Base-by-base conservation (phyloP, 1,140 invertebrate species). In the Lucilia cuprina region DNA sequence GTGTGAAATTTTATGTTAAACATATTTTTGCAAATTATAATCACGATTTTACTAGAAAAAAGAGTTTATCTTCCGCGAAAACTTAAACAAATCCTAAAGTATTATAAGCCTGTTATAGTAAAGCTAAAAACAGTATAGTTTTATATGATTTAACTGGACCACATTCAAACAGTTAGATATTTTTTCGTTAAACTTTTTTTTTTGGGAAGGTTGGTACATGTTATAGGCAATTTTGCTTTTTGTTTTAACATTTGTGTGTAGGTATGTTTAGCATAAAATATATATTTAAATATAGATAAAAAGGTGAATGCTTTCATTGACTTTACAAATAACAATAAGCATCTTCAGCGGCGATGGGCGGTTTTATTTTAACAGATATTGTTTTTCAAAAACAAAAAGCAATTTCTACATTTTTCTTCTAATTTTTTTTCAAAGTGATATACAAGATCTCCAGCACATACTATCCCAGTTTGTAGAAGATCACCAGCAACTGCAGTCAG, bases 1-100 rank as follows among this genome's bases (percentile, higher is more conserved):
- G 82, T 75, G 82, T 75, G 82, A 83, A 74, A 83, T 83, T 83
- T 83, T 83, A 83, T 83, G 82, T 83, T 74, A 83, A 83, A 83
- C 82, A 83, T 83, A 2, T 30, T 47, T 21, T 70, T 74, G 70
- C 47, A 75, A 21, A 70, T 83, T 65, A 65, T 83, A 65, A 83
- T 83, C 74, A 30, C 25, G 25, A 19, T 65, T 60, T 82, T 47
- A 14, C 14, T 7, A 82, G 25, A 30, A 55, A 49, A 82, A 55
- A 55, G 5, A n/a, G 19, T 34, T 60, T 19, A 82, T 80, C 35
- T 35, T 35, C 77, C n/a, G 17, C 5, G 21, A 77, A 35, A 35
- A 2, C 5, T 41, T 41, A 41, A 41, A 41, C 41, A 41, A 55
- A 55, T 55, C 12, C 12, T 49, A 49, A 49, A 49, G 13, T 49